Evolutionary conservation across 2,113 vertebrate species (phyloP), one percentile per base, ranked within the genome.

Genomic region (Pterocles gutturalis): DNA sequence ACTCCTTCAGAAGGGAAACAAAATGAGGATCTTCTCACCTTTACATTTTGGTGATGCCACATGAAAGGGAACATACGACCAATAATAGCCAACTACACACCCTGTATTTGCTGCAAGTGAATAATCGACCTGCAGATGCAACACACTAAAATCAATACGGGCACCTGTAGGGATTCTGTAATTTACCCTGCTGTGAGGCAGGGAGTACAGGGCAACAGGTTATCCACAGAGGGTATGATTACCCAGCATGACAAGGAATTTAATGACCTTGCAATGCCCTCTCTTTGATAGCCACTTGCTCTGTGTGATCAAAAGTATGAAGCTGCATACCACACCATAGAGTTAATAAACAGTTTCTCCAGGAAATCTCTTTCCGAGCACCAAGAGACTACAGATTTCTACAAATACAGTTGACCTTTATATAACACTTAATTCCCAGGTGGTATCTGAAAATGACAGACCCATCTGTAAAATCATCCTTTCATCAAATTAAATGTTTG

Each of bases 291-390:
- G 73, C 38, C 79, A 71, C 85, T 89, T 90, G 79, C 33, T 90
- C 70, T 24, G 22, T 66, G 53, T 49, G 73, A 88, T 75, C 91
- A 83, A 80, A 87, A 66, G 64, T 28, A 36, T 3, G 38, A 87
- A 54, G 77, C 41, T 93, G 38, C 58, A 66, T 53, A 77, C n/a
- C 19, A 89, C 51, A 83, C 46, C 64, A 18, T 7, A 61, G 92
- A 90, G 82, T 86, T 96, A 96, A 97, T 91, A 94, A 96, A 93
- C 28, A 96, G 54, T 79, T 93, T 90, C 90, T 90, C 31, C 83
- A 82, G 60, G 60, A 97, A 94, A 96, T 81, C 57, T 87, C 75
- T 87, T 80, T 45, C 65, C 17, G 16, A 78, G 33, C 57, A 81
- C 51, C 45, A 86, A 84, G 36, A 93, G n/a, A 70, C 18, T 45